Percentiles rank a stretch among this genome's conserved stretches.
These are phyloP conservation scores for Irena cyanogastra DNA, from an alignment of 2,113 vertebrate species.

Conservation along the genomic window DNA sequence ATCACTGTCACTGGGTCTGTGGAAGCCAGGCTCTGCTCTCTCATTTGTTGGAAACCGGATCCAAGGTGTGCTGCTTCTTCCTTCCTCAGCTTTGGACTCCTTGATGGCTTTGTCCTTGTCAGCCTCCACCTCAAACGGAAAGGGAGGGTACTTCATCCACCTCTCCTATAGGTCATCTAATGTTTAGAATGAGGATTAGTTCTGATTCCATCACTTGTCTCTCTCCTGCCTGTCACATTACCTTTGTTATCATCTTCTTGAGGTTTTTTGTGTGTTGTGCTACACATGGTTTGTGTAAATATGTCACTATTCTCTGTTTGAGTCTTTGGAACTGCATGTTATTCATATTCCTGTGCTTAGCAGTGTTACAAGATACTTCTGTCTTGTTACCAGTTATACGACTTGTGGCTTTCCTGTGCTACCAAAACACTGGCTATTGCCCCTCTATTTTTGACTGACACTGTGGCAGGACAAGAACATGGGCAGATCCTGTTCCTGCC, in stretches of 20 bases:
- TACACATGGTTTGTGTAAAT: not conserved
- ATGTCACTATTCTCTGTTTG: rapidly evolving
- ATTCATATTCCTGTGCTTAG: not conserved
- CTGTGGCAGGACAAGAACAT: rapidly evolving
- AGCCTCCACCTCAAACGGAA: not conserved
- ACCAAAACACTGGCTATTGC: not conserved
- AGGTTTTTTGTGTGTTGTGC: not conserved
- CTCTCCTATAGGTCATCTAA: not conserved
- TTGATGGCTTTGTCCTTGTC: not conserved
- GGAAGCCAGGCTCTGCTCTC: not conserved
- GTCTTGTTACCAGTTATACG: not conserved
- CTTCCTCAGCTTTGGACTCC: rapidly evolving
- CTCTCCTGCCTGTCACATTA: not conserved
- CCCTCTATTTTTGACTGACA: not conserved
- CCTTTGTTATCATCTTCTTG: not conserved
- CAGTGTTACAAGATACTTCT: not conserved
- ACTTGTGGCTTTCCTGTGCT: not conserved
- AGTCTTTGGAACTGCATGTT: not conserved
- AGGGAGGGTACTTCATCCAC: not conserved
- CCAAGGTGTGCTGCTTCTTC: not conserved
- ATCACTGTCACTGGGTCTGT: rapidly evolving
- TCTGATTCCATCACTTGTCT: not conserved
- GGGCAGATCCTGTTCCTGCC: not conserved
- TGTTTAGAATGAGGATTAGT: not conserved
- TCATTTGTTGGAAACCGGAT: not conserved